A percentile compares a stretch with the other conserved stretches of the same genome.
Conservation (phyloP, 2,888 invertebrate genomes). For the Acronicta psi region DNA sequence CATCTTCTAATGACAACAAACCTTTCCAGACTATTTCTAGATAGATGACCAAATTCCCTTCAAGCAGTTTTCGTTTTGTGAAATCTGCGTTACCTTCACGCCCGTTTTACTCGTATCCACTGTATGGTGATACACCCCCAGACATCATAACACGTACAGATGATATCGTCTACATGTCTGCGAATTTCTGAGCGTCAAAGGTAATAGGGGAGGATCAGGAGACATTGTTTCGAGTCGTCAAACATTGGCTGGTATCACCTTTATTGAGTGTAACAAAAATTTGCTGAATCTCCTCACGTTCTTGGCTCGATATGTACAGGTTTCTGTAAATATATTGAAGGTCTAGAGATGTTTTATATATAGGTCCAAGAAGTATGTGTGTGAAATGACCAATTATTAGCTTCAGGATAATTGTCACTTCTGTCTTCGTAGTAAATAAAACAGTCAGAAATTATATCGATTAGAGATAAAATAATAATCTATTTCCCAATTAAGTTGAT, state of each 20-base stretch:
- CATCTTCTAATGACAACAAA: no score
- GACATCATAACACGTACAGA: slow-evolving; percentile 76
- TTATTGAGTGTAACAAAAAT: slow-evolving; percentile 50
- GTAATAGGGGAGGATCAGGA: slow-evolving; percentile 76
- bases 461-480: no score
- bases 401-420: no score
- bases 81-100: not conserved
- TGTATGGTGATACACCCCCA: slow-evolving; percentile 65
- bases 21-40: no score
- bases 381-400: no score
- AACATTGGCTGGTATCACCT: slow-evolving; percentile 58
- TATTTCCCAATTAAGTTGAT: no score
- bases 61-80: no score
- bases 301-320: slow-evolving; percentile 31
- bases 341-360: slow-evolving; percentile 5
- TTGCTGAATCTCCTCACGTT: slow-evolving; percentile 50
- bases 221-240: slow-evolving; percentile 75
- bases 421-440: no score
- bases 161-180: slow-evolving; percentile 75
- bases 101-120: not conserved
- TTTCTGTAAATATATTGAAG: slow-evolving; percentile 20
- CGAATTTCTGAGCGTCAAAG: slow-evolving; percentile 76
- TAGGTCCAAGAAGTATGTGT: no score
- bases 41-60: no score
- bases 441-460: no score